Evolutionary conservation across 2,797 vertebrate species (phyloP).

Genomic region (Lepus oiostolus): DNA sequence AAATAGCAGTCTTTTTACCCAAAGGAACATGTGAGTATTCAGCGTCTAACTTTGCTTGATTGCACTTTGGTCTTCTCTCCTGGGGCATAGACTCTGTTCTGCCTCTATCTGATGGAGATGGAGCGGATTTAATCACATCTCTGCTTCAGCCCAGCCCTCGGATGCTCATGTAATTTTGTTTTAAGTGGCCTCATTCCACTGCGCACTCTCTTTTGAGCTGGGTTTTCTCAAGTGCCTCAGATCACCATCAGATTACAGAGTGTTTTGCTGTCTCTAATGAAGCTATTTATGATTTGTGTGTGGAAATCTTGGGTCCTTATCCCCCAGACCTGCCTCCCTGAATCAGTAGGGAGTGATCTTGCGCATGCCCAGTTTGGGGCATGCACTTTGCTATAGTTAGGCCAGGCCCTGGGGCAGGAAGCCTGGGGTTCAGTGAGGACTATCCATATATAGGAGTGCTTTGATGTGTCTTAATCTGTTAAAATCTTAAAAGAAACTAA

Average conservation of each 20-base stretch:
- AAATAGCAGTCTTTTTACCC: conserved; percentile 99
- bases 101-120: background rate
- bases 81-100: background rate
- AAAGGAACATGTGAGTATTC: conserved; percentile 98
- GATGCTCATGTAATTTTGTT: background rate
- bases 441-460: background rate
- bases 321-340: background rate
- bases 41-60: conserved; percentile 10
- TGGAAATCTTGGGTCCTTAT: conserved; percentile 9
- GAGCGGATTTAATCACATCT: conserved; percentile 19
- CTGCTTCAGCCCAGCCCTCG: background rate
- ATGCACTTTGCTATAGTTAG: background rate
- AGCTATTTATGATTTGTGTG: conserved; percentile 60
- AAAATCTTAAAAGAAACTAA: no score
- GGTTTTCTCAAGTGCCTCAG: conserved; percentile 65
- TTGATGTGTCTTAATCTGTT: background rate
- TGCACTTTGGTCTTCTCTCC: background rate
- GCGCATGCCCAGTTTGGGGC: background rate
- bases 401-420: background rate
- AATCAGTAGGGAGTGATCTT: conserved; percentile 34
- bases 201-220: background rate
- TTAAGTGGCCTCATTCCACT: background rate
- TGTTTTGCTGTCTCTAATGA: conserved; percentile 59
- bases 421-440: background rate
- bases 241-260: conserved; percentile 52